A percentile compares a stretch with the other conserved stretches of the same genome.
Evolutionary conservation across 2,888 invertebrate species (phyloP).

Genomic region (Sinodicranocentrus sp.): DNA sequence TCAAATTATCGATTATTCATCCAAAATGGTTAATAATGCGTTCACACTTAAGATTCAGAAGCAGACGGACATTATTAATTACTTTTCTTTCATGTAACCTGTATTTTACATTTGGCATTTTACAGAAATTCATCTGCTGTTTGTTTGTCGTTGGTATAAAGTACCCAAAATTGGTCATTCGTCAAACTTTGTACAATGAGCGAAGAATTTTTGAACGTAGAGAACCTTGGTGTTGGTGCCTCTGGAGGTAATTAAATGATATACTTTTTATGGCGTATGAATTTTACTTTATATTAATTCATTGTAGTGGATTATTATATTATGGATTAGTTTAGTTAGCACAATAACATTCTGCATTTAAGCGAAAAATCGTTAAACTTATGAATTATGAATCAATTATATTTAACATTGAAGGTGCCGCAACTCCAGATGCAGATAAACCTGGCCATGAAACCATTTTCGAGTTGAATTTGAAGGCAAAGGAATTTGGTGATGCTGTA

Average conservation of each 20-base stretch:
- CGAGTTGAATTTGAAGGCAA: slow-evolving; percentile 1
- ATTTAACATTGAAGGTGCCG: not conserved
- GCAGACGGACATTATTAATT: no score
- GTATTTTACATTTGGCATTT: not conserved
- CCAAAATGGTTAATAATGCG: not conserved
- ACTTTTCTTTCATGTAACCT: no score
- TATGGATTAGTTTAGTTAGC: no score
- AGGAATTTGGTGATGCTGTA: slow-evolving; percentile 28
- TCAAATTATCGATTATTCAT: not conserved
- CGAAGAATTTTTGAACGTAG: not conserved
- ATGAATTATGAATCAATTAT: no score
- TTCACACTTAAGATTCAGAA: not conserved
- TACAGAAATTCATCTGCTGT: not conserved
- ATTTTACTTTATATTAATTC: no score
- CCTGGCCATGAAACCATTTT: not conserved
- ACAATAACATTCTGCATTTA: no score
- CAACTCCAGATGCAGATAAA: not conserved
- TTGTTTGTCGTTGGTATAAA: not conserved
- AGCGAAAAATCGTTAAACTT: no score
- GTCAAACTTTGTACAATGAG: not conserved
- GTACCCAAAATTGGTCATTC: not conserved
- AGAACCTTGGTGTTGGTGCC: not conserved
- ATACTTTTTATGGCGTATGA: not conserved
- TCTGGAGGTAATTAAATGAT: not conserved
- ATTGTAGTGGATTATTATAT: no score